phyloP scores from a whole-genome alignment of 2,888 invertebrate genomes.

The Hyppa rectilinea region DNA sequence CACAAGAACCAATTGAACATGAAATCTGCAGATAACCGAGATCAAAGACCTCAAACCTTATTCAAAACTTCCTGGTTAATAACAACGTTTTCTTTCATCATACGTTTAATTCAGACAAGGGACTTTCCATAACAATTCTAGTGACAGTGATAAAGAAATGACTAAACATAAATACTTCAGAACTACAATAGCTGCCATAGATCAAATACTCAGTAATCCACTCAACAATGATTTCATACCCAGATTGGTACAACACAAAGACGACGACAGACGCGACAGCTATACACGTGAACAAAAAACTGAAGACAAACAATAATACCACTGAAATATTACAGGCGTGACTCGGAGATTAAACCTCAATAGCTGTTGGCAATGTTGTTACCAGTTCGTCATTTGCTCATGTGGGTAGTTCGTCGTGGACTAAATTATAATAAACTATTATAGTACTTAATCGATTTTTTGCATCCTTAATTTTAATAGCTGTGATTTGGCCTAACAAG shows the following conservation, averaged over 20 bases:
- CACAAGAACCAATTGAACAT: neutral
- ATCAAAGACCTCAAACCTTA: neutral
- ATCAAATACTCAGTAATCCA: conserved; percentile 52
- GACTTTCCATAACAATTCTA: conserved; percentile 40
- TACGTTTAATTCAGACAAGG: conserved; percentile 1
- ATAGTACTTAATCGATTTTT: conserved; percentile 55
- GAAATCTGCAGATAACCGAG: neutral
- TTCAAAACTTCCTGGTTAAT: neutral
- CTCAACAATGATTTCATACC: conserved; percentile 53
- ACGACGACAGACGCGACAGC: conserved; percentile 32
- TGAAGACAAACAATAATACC: conserved; percentile 60
- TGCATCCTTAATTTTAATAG: conserved; percentile 33
- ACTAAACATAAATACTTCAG: conserved; percentile 32
- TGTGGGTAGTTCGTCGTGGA: conserved; percentile 60
- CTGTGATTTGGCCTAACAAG: conserved; percentile 23
- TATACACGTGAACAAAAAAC: conserved; percentile 51
- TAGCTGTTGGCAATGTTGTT: conserved; percentile 61
- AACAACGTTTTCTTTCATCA: neutral
- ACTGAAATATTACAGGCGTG: conserved; percentile 77
- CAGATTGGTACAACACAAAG: conserved; percentile 50
- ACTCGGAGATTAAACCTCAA: conserved; percentile 72
- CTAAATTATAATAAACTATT: conserved; percentile 53
- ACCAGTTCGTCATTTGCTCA: conserved; percentile 36
- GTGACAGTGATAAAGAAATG: conserved; percentile 42
- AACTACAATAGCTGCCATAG: conserved; percentile 28